Evolutionary conservation across 2,797 vertebrate species (phyloP).

Genomic region (Gymnothorax reevesii): DNA sequence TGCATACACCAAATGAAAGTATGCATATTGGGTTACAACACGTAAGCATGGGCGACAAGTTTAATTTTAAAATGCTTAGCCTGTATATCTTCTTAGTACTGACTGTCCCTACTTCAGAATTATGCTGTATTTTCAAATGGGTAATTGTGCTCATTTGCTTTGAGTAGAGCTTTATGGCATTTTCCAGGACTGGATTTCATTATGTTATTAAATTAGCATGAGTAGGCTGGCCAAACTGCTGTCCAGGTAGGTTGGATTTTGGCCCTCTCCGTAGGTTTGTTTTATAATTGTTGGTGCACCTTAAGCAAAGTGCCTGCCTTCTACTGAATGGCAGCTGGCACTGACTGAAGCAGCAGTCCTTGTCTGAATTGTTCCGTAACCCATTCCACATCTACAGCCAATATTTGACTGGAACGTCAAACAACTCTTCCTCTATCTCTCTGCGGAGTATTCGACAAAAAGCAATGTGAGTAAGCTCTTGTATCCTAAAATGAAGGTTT

Average conservation of each 20-base stretch:
- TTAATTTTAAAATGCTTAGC: neutral
- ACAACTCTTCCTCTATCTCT: slow-evolving; percentile 94
- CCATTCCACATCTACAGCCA: slow-evolving; percentile 84
- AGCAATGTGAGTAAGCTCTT: slow-evolving; percentile 79
- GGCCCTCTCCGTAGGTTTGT: neutral
- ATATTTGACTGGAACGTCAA: slow-evolving; percentile 99
- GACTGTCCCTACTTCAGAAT: no score
- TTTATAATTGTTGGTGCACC: neutral
- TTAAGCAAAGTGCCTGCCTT: neutral
- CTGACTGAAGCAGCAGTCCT: neutral
- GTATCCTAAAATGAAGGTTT: neutral
- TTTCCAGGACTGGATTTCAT: neutral
- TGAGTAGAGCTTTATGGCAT: neutral
- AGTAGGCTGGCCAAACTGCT: neutral
- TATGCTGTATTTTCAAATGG: neutral
- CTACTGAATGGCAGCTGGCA: neutral
- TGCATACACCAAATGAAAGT: no score
- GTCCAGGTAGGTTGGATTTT: neutral
- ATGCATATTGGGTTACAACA: no score
- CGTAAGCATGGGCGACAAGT: neutral
- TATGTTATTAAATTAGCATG: neutral
- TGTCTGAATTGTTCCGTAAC: slow-evolving; percentile 69
- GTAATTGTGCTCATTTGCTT: neutral
- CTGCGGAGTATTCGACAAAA: slow-evolving; percentile 74
- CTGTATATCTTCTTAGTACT: no score